Percentiles rank a stretch among this genome's conserved stretches.
Evolutionary conservation across 2,113 vertebrate species (phyloP).

Genomic region (Lipotes vexillifer): DNA sequence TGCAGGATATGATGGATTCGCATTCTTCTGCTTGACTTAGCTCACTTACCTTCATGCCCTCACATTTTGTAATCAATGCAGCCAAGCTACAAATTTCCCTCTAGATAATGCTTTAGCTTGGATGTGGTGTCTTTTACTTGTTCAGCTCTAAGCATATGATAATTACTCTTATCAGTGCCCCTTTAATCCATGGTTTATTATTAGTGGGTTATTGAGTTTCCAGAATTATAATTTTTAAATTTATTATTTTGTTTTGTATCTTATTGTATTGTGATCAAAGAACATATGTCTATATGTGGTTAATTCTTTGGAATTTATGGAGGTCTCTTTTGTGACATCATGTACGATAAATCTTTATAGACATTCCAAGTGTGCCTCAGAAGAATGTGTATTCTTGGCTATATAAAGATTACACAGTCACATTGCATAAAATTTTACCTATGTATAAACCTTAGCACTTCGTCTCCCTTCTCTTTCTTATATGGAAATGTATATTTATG

Average conservation of each 20-base stretch:
- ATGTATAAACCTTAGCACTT: neutral
- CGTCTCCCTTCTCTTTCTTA: neutral
- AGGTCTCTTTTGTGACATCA: neutral
- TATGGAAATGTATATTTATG: neutral
- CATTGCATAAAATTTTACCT: neutral
- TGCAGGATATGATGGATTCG: neutral
- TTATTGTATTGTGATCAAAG: neutral
- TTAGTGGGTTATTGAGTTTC: neutral
- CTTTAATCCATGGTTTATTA: neutral
- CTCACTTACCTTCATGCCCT: neutral
- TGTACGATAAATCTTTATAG: neutral
- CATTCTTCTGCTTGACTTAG: neutral
- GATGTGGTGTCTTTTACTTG: neutral
- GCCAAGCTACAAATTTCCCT: neutral
- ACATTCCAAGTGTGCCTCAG: neutral
- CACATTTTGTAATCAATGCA: neutral
- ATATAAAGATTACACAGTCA: neutral
- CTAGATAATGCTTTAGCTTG: neutral
- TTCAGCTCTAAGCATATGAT: neutral
- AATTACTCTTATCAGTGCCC: neutral
- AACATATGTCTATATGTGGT: neutral
- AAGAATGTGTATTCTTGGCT: neutral
- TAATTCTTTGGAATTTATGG: neutral
- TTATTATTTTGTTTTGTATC: neutral
- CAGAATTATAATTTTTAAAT: neutral